phyloP scores from a whole-genome alignment of 1,140 invertebrate genomes.

The Pectinophora gossypiella region DNA sequence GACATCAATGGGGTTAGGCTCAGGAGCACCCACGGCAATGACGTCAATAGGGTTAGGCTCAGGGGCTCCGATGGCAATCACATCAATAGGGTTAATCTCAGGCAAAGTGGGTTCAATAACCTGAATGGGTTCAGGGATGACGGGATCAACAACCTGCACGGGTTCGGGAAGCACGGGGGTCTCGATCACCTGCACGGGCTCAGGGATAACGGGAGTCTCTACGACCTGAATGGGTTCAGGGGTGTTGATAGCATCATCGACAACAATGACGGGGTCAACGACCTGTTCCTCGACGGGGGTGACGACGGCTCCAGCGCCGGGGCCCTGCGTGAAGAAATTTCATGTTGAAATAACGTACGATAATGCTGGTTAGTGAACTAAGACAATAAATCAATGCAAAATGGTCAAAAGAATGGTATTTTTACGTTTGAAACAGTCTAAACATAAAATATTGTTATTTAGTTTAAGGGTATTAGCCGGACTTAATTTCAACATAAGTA shows the following conservation, averaged over 20 bases:
- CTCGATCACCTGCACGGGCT: not conserved
- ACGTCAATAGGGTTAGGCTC: conserved; percentile 7
- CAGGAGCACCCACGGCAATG: not conserved
- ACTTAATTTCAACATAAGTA: no score
- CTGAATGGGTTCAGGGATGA: not conserved
- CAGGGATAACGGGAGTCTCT: not conserved
- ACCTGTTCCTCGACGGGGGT: conserved; percentile 8
- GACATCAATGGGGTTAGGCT: conserved; percentile 30
- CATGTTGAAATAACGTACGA: no score
- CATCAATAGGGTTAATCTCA: conserved; percentile 10
- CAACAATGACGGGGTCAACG: not conserved
- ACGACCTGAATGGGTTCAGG: not conserved
- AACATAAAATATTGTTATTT: no score
- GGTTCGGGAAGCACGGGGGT: not conserved
- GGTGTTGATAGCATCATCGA: not conserved
- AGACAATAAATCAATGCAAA: no score
- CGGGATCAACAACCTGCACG: not conserved
- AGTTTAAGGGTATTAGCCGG: no score
- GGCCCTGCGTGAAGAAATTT: no score
- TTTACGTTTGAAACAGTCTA: no score
- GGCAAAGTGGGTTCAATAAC: not conserved
- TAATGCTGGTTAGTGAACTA: no score
- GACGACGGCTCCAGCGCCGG: conserved; percentile 13
- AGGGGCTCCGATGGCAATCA: conserved; percentile 13
- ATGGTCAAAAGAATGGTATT: no score